Conservation (phyloP, 1,140 invertebrate species). For the Listronotus bonariensis region DNA sequence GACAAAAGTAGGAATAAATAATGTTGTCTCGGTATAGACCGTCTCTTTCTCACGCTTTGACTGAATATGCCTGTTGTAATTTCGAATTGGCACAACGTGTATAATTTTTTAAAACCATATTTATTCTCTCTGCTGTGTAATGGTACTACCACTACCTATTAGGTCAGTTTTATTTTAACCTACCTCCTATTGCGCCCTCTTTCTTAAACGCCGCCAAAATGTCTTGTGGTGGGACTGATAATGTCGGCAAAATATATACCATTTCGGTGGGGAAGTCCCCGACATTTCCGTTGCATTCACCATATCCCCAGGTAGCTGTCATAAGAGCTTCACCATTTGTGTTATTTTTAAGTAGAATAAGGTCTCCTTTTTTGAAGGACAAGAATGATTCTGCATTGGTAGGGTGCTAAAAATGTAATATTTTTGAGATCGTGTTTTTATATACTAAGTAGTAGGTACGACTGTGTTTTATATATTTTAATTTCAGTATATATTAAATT, state of each 20-base stretch:
- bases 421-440: neutral
- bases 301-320: conserved; percentile 76
- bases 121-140: no score
- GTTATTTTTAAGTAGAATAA: conserved; percentile 79
- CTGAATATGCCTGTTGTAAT: no score
- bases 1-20: no score
- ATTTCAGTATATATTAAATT: no score
- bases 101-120: no score
- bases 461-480: conserved; percentile 26
- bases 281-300: conserved; percentile 67
- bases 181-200: conserved; percentile 57
- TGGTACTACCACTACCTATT: no score
- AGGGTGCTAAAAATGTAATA: conserved; percentile 4
- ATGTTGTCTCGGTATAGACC: no score
- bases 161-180: conserved; percentile 4
- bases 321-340: conserved; percentile 75
- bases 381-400: conserved; percentile 47
- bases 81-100: no score
- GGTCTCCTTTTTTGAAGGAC: conserved; percentile 76
- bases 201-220: conserved; percentile 65
- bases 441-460: neutral
- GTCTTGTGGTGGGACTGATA: conserved; percentile 71
- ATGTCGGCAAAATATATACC: conserved; percentile 85
- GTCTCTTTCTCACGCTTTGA: no score
- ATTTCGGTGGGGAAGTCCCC: conserved; percentile 87